phyloP scores from a whole-genome alignment of 1,140 invertebrate genomes.

The Xylocopa sonorina region DNA sequence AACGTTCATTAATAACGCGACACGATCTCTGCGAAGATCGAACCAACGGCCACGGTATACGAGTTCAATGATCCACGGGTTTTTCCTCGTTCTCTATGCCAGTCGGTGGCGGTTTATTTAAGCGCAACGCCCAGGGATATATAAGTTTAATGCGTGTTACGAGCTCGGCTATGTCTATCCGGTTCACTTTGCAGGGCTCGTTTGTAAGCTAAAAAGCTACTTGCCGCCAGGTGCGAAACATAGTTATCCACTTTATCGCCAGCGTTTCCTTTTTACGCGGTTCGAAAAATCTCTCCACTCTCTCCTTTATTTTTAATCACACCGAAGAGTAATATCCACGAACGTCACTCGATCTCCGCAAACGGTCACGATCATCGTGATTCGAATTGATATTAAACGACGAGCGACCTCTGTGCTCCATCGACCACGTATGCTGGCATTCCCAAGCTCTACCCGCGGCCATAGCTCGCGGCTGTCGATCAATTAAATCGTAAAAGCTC shows the following conservation, averaged over 20 bases:
- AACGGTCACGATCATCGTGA: too few relatives aligned
- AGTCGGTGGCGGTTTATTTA: neutral
- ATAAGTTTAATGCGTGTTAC: constrained; percentile 51
- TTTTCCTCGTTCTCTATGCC: neutral
- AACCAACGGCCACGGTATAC: too few relatives aligned
- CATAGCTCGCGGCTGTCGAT: too few relatives aligned
- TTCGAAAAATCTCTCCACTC: neutral
- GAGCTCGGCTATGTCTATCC: constrained; percentile 58
- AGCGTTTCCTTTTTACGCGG: too few relatives aligned
- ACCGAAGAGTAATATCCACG: neutral
- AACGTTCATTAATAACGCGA: neutral
- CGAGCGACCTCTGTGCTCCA: too few relatives aligned
- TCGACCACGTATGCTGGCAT: too few relatives aligned
- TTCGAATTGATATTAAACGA: too few relatives aligned
- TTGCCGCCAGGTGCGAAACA: constrained; percentile 35
- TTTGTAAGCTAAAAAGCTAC: constrained; percentile 39
- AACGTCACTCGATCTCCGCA: too few relatives aligned
- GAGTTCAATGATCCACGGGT: neutral
- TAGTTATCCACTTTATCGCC: neutral
- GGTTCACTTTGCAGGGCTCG: constrained; percentile 53
- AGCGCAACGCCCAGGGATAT: constrained; percentile 5
- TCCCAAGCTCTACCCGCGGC: too few relatives aligned
- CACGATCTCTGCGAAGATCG: neutral
- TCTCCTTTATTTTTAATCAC: neutral
- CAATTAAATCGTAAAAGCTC: too few relatives aligned